Evolutionary conservation across 2,888 invertebrate species (phyloP).

Genomic region (Scaptomyza caliginosa): DNA sequence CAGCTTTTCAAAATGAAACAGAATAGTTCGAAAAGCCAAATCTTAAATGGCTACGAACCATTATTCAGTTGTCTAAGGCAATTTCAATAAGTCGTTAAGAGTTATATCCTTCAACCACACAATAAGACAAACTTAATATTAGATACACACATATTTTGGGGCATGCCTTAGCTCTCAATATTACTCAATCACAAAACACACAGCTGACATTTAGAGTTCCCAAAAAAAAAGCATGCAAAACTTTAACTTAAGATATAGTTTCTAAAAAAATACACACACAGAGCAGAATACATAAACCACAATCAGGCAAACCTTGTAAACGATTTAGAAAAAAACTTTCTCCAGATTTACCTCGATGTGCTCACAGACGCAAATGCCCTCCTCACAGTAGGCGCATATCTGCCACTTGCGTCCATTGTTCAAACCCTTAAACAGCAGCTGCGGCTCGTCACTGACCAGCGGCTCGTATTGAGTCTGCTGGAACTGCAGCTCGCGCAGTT

Average conservation of each 20-base stretch:
- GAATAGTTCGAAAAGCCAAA: neutral
- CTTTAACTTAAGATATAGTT: slow-evolving; percentile 14
- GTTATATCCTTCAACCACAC: neutral
- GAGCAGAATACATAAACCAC: neutral
- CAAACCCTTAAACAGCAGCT: slow-evolving; percentile 81
- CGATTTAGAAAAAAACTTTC: neutral
- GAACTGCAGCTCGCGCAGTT: slow-evolving; percentile 80
- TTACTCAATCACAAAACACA: too few relatives aligned
- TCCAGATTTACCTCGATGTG: slow-evolving; percentile 83
- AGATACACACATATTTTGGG: slow-evolving; percentile 1
- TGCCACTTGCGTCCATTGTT: slow-evolving; percentile 82
- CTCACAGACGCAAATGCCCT: slow-evolving; percentile 84
- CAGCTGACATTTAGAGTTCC: slow-evolving; percentile 22
- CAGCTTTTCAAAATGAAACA: neutral
- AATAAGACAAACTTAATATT: neutral
- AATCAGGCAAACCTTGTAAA: slow-evolving; percentile 2
- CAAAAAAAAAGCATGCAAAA: slow-evolving; percentile 43
- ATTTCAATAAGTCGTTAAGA: too few relatives aligned
- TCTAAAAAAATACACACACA: slow-evolving; percentile 10
- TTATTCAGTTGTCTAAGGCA: too few relatives aligned
- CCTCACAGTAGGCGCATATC: slow-evolving; percentile 83
- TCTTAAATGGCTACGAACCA: neutral
- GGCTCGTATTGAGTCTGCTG: slow-evolving; percentile 82
- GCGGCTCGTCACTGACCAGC: slow-evolving; percentile 82
- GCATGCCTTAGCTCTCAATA: slow-evolving; percentile 13